phyloP scores from a whole-genome alignment of 2,888 invertebrate genomes.

The Iselma pallidipennis region DNA sequence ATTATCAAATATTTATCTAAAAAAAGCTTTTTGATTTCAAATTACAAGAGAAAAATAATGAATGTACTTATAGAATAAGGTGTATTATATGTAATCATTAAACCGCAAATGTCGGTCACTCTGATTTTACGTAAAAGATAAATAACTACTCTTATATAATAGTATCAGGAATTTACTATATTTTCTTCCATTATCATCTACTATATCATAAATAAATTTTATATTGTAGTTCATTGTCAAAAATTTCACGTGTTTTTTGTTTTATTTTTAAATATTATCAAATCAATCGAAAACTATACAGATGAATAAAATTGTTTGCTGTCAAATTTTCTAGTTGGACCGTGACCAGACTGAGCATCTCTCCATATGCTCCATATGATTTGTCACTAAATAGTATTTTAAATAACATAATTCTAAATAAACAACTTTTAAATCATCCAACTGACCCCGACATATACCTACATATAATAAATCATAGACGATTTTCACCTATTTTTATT shows the following conservation, averaged over 20 bases:
- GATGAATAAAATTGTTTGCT: not conserved
- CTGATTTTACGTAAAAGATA: too few species aligned
- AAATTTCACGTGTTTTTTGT: not conserved
- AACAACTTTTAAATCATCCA: not conserved
- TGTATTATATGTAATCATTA: too few species aligned
- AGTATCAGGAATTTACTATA: not conserved
- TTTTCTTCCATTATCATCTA: too few species aligned
- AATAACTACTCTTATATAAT: not conserved
- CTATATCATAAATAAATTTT: too few species aligned
- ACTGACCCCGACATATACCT: not conserved
- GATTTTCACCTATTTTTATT: not conserved
- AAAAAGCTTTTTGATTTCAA: too few species aligned
- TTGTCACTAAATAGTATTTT: not conserved
- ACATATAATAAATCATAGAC: not conserved
- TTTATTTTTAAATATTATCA: not conserved
- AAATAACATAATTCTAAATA: not conserved
- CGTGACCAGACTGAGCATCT: not conserved
- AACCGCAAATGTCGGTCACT: too few species aligned
- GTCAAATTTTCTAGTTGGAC: not conserved
- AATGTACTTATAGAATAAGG: too few species aligned
- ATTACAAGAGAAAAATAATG: too few species aligned
- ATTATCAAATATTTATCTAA: too few species aligned
- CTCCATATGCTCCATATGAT: not conserved
- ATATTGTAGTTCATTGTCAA: not conserved
- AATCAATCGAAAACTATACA: not conserved